Conservation (phyloP, 2,113 vertebrate genomes). For the Sigmodon hispidus region DNA sequence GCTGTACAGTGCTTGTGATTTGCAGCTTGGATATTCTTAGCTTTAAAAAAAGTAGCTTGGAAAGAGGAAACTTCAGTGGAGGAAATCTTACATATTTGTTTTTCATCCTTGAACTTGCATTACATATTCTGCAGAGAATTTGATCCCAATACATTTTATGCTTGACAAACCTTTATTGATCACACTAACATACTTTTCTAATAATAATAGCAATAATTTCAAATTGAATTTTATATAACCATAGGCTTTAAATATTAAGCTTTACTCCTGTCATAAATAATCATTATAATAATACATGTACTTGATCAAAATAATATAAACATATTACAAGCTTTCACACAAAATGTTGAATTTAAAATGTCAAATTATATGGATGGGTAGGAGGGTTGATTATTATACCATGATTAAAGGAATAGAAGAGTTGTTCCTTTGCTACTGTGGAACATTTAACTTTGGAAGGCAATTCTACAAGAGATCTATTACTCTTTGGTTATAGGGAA, state of each 20-base stretch:
- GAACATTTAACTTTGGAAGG: neutral
- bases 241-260: conserved; percentile 23
- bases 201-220: conserved; percentile 34
- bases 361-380: neutral
- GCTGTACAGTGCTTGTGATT: too few species aligned
- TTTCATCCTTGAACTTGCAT: conserved; percentile 49
- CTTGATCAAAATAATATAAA: conserved; percentile 42
- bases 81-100: neutral
- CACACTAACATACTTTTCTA: conserved; percentile 36
- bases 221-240: conserved; percentile 49
- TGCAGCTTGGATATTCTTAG: too few species aligned
- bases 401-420: neutral
- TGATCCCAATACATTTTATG: conserved; percentile 48
- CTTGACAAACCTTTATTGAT: conserved; percentile 63
- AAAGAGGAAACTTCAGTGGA: neutral
- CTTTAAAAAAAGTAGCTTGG: too few species aligned
- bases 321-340: neutral
- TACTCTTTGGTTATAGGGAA: neutral
- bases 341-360: conserved; percentile 53
- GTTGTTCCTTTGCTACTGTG: neutral
- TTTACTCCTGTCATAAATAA: conserved; percentile 25
- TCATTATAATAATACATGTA: conserved; percentile 9
- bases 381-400: neutral
- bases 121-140: conserved; percentile 23
- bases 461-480: neutral